phyloP scores from a whole-genome alignment of 2,113 vertebrate genomes.

The Serinus canaria region DNA sequence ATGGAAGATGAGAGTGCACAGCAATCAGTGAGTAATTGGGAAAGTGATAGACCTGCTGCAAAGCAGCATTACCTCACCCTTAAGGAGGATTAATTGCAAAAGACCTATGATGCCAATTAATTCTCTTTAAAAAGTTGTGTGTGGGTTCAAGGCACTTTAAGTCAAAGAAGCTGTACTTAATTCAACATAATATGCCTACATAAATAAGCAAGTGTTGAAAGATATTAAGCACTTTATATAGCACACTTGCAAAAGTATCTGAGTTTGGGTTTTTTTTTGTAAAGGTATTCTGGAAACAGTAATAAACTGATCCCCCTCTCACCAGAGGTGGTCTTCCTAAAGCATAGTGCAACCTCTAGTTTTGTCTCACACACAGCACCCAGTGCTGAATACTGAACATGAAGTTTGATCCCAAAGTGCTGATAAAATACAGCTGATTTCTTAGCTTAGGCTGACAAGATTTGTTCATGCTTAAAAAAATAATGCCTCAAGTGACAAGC shows the following conservation, averaged over 20 bases:
- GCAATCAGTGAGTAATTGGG: constrained; percentile 58
- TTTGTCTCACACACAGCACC: constrained; percentile 1
- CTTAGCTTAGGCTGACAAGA: constrained; percentile 28
- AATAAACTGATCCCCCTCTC: background rate
- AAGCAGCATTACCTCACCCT: constrained; percentile 54
- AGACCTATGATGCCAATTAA: constrained; percentile 53
- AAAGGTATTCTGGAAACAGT: background rate
- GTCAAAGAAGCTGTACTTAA: constrained; percentile 18
- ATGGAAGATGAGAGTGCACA: constrained; percentile 31
- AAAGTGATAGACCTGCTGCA: constrained; percentile 60
- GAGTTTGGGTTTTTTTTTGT: background rate
- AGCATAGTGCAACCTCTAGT: background rate
- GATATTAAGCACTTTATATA: background rate
- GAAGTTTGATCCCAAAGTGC: constrained; percentile 25
- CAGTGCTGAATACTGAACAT: constrained; percentile 2
- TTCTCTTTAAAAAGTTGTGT: constrained; percentile 49
- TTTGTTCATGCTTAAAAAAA: constrained; percentile 63
- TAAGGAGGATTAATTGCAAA: constrained; percentile 59
- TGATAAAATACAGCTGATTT: constrained; percentile 41
- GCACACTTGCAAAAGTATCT: background rate
- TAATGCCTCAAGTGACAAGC: constrained; percentile 61
- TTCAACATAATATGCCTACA: background rate
- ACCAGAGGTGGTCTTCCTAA: background rate
- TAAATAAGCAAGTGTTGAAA: constrained; percentile 5
- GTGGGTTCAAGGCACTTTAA: constrained; percentile 7